Evolutionary conservation across 2,888 invertebrate species (phyloP).

Genomic region (Harmothoe impar): DNA sequence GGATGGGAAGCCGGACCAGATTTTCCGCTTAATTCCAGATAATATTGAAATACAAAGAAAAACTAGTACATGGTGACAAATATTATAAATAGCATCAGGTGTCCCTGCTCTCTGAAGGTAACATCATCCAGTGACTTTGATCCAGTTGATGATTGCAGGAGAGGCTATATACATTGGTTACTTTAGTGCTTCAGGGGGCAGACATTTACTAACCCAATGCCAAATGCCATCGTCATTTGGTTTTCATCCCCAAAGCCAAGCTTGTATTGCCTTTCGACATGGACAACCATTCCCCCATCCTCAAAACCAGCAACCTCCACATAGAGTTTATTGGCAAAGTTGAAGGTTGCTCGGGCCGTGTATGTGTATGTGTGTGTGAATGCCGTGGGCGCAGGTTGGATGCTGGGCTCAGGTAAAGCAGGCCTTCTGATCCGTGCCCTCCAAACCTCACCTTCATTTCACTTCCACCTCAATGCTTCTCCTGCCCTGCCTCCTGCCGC

Average conservation of each 20-base stretch:
- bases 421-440: conserved; percentile 48
- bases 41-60: too few relatives aligned
- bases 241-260: background rate
- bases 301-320: background rate
- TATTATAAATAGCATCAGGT: too few relatives aligned
- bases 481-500: background rate
- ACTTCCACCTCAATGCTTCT: conserved; percentile 27
- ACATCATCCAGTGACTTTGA: too few relatives aligned
- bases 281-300: background rate
- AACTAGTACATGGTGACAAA: too few relatives aligned
- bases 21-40: too few relatives aligned
- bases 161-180: background rate
- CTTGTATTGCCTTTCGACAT: conserved; percentile 10
- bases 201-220: background rate
- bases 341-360: conserved; percentile 41
- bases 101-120: too few relatives aligned
- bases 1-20: too few relatives aligned
- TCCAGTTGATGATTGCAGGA: too few relatives aligned
- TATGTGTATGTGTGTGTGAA: conserved; percentile 56
- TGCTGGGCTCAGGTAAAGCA: conserved; percentile 2
- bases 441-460: conserved; percentile 53
- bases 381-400: conserved; percentile 50
- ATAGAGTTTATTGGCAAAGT: conserved; percentile 45
- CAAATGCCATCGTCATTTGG: conserved; percentile 54
- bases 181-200: background rate